phyloP scores from a whole-genome alignment of 1,140 invertebrate genomes.

The Lucilia sericata region DNA sequence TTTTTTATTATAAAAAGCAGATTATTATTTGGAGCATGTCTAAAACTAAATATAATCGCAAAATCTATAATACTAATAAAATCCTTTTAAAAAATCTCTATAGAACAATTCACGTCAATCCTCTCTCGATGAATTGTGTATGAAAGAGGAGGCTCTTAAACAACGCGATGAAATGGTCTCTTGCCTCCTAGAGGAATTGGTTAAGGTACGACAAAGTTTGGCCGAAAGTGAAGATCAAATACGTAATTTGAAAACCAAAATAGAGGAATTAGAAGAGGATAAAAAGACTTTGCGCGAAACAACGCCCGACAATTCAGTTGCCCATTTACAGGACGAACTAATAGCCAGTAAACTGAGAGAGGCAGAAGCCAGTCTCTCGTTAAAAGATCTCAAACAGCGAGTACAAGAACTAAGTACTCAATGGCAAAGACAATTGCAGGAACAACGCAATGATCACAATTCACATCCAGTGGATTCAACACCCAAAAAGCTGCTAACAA shows the following conservation, averaged over 20 bases:
- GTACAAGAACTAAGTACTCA: slow-evolving; percentile 87
- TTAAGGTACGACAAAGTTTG: slow-evolving; percentile 87
- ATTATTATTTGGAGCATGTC: background rate
- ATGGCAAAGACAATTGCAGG: slow-evolving; percentile 82
- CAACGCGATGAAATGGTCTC: slow-evolving; percentile 91
- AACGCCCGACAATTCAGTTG: slow-evolving; percentile 91
- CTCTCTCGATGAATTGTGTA: slow-evolving; percentile 82
- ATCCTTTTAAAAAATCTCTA: slow-evolving; percentile 43
- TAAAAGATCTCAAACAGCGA: slow-evolving; percentile 93
- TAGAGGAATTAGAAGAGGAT: slow-evolving; percentile 92
- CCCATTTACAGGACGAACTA: slow-evolving; percentile 95
- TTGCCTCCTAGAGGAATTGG: slow-evolving; percentile 91
- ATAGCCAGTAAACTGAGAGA: slow-evolving; percentile 97
- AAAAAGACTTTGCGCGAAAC: slow-evolving; percentile 90
- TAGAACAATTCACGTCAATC: slow-evolving; percentile 81
- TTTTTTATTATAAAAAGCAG: no score
- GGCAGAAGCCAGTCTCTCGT: slow-evolving; percentile 93
- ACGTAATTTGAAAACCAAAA: slow-evolving; percentile 82
- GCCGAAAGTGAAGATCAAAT: slow-evolving; percentile 91
- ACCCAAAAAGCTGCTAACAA: slow-evolving; percentile 83
- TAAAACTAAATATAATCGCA: background rate
- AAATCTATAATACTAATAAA: background rate
- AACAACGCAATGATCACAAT: slow-evolving; percentile 65
- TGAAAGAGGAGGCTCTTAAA: slow-evolving; percentile 79
- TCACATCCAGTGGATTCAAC: slow-evolving; percentile 76